Conservation (phyloP, 2,797 vertebrate species). For the Sebastes hubbsi region DNA sequence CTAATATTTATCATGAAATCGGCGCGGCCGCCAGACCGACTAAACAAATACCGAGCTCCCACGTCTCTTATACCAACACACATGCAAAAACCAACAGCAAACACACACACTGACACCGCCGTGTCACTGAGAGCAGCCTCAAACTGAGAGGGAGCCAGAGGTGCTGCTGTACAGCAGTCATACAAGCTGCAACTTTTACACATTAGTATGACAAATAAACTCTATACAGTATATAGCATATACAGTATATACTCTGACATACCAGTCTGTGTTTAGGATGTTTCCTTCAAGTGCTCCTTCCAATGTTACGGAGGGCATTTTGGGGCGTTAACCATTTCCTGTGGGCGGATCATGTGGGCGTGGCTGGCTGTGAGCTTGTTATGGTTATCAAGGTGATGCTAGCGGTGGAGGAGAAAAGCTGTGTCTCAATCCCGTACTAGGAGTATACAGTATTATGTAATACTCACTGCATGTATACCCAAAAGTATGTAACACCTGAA, state of each 20-base stretch:
- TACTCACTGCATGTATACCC: neutral
- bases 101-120: constrained; percentile 31
- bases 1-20: constrained; percentile 80
- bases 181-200: neutral
- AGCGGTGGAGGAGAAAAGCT: neutral
- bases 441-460: neutral
- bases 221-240: fast-evolving
- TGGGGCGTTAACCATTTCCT: constrained; percentile 16
- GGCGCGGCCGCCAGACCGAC: constrained; percentile 65
- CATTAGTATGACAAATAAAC: neutral
- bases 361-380: neutral
- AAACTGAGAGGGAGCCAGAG: neutral
- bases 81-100: constrained; percentile 52
- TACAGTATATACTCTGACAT: neutral
- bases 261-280: neutral
- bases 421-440: neutral
- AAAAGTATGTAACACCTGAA: neutral
- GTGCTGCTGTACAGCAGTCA: neutral
- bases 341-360: constrained; percentile 30
- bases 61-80: constrained; percentile 64
- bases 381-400: constrained; percentile 39
- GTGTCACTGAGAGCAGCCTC: constrained; percentile 18
- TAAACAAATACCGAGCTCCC: constrained; percentile 70
- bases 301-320: constrained; percentile 39
- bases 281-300: neutral